Evolutionary conservation across 1,140 invertebrate genomes (phyloP).

Genomic region (Caerostris darwini): DNA sequence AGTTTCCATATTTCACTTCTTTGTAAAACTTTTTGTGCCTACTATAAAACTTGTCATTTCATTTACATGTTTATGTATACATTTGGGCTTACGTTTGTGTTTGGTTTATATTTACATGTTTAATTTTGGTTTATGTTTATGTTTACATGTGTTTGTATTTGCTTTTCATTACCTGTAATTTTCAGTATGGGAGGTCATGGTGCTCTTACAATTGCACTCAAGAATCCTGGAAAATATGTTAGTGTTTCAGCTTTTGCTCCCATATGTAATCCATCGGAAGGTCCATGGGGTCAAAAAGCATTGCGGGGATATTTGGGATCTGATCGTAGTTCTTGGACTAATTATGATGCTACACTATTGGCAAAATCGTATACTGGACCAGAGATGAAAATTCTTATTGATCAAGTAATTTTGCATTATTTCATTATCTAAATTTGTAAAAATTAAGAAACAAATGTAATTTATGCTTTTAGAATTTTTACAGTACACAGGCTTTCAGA

Average conservation of each 20-base stretch:
- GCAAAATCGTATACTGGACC: constrained; percentile 93
- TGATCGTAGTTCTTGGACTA: constrained; percentile 86
- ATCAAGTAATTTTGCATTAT: constrained; percentile 88
- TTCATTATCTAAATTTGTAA: no score
- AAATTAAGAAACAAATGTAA: no score
- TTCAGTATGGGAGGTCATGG: constrained; percentile 98
- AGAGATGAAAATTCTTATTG: constrained; percentile 91
- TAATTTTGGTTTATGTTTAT: no score
- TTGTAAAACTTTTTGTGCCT: no score
- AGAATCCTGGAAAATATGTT: constrained; percentile 94
- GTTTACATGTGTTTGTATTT: no score
- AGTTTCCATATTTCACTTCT: no score
- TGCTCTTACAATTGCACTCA: constrained; percentile 94
- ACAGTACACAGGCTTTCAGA: no score
- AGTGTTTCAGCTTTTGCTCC: constrained; percentile 98
- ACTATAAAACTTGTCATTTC: no score
- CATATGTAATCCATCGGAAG: constrained; percentile 93
- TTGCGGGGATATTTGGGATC: constrained; percentile 93
- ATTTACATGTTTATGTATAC: no score
- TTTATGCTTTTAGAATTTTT: no score
- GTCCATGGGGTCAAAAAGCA: constrained; percentile 94
- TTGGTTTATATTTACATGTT: no score
- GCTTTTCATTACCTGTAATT: not conserved
- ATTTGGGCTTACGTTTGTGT: no score
- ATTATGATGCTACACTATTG: constrained; percentile 94